A percentile compares a stretch with the other conserved stretches of the same genome.
phyloP scores from a whole-genome alignment of 2,888 invertebrate genomes.

The Sphinx pinastri region DNA sequence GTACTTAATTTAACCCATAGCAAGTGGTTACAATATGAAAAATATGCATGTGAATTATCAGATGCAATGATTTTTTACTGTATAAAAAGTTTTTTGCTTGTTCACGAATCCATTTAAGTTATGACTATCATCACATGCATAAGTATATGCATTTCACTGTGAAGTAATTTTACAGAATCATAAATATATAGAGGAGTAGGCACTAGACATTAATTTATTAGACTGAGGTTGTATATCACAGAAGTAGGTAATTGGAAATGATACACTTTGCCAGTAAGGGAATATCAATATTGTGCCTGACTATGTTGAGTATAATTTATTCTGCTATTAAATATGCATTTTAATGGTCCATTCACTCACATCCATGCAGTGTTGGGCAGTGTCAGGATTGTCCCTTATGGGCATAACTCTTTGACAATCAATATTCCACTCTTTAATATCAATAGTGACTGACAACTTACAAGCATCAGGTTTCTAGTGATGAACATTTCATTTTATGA shows the following conservation, averaged over 20 bases:
- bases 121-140: background rate
- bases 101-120: background rate
- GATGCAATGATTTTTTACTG: background rate
- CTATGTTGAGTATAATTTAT: no score
- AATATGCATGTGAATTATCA: background rate
- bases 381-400: background rate
- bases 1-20: conserved; percentile 4
- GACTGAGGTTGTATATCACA: conserved; percentile 19
- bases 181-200: conserved; percentile 8
- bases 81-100: background rate
- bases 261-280: background rate
- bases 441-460: no score
- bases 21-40: background rate
- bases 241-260: conserved; percentile 11
- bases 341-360: no score
- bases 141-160: conserved; percentile 10
- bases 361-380: background rate
- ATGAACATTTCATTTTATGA: no score
- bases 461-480: no score
- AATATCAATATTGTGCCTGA: conserved; percentile 11
- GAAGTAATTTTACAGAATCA: background rate
- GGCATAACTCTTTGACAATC: no score
- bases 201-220: conserved; percentile 12
- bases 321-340: no score
- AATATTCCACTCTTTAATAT: no score